phyloP scores from a whole-genome alignment of 1,140 invertebrate genomes.

The Maconellicoccus hirsutus region DNA sequence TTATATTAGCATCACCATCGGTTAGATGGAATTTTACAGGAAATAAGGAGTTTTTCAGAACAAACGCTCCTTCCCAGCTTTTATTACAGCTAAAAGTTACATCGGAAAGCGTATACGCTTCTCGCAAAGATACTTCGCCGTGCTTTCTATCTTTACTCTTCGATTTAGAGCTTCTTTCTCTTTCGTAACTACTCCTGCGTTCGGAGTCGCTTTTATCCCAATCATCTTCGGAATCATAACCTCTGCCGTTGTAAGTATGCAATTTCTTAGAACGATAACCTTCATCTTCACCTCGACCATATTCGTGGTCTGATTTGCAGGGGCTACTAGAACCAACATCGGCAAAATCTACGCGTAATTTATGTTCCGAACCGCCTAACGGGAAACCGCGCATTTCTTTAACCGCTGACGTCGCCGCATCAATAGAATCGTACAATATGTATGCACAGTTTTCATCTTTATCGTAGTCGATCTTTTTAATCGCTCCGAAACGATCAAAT shows the following conservation, averaged over 20 bases:
- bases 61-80: conserved; percentile 88
- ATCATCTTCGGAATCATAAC: neutral
- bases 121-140: neutral
- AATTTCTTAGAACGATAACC: neutral
- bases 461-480: conserved; percentile 92
- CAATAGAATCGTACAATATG: conserved; percentile 90
- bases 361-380: conserved; percentile 74
- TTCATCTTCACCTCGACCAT: neutral
- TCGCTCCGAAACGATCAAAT: conserved; percentile 94
- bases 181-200: conserved; percentile 6
- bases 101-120: conserved; percentile 59
- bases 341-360: conserved; percentile 84
- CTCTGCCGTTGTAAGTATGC: neutral
- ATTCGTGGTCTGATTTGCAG: conserved; percentile 41
- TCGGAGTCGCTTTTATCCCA: conserved; percentile 6
- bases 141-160: neutral
- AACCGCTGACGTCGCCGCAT: conserved; percentile 87
- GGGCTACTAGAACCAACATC: conserved; percentile 53
- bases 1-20: conserved; percentile 85
- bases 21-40: conserved; percentile 88
- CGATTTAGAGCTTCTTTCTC: neutral
- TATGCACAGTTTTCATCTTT: conserved; percentile 88
- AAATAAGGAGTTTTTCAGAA: conserved; percentile 90
- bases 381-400: conserved; percentile 94
- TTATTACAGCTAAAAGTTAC: conserved; percentile 68